A percentile compares a stretch with the other conserved stretches of the same genome.
These are phyloP conservation scores for Cheilosia urbana DNA, from an alignment of 2,888 invertebrate species.

Conservation along the genomic window DNA sequence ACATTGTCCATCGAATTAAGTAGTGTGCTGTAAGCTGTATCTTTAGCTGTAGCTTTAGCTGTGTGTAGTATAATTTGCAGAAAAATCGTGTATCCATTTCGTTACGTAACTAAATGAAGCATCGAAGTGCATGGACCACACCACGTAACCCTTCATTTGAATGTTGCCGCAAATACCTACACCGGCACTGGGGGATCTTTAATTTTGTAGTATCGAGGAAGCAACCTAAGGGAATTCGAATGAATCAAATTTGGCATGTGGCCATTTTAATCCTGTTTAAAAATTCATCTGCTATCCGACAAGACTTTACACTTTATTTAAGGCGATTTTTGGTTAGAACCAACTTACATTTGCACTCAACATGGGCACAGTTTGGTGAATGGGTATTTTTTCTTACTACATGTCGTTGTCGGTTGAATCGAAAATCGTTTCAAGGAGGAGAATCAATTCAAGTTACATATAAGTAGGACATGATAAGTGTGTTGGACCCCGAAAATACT, in stretches of 20 bases:
- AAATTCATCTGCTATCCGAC: slow-evolving; percentile 52
- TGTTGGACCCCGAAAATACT: too few species aligned
- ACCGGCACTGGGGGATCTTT: neutral
- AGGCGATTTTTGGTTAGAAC: slow-evolving; percentile 49
- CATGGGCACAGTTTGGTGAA: neutral
- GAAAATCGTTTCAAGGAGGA: neutral
- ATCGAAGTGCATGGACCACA: slow-evolving; percentile 44
- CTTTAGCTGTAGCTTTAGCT: slow-evolving; percentile 7
- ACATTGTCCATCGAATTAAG: slow-evolving; percentile 59
- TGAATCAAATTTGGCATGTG: slow-evolving; percentile 73
- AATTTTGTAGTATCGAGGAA: slow-evolving; percentile 18
- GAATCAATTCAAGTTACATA: too few species aligned
- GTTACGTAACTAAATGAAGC: slow-evolving; percentile 68
- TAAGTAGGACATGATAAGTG: too few species aligned
- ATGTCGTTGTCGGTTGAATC: neutral
- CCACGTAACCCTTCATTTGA: slow-evolving; percentile 56
- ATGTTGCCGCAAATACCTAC: slow-evolving; percentile 16
- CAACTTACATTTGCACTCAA: slow-evolving; percentile 1
- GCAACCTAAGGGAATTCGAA: slow-evolving; percentile 28
- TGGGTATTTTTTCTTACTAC: neutral
- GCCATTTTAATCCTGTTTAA: slow-evolving; percentile 68
- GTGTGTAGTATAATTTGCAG: slow-evolving; percentile 15
- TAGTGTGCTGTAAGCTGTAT: slow-evolving; percentile 16
- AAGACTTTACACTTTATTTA: slow-evolving; percentile 66
- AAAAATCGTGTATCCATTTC: slow-evolving; percentile 56